These are phyloP conservation scores for Ictalurus punctatus DNA, from an alignment of 2,113 vertebrate species.

Conservation along the genomic window DNA sequence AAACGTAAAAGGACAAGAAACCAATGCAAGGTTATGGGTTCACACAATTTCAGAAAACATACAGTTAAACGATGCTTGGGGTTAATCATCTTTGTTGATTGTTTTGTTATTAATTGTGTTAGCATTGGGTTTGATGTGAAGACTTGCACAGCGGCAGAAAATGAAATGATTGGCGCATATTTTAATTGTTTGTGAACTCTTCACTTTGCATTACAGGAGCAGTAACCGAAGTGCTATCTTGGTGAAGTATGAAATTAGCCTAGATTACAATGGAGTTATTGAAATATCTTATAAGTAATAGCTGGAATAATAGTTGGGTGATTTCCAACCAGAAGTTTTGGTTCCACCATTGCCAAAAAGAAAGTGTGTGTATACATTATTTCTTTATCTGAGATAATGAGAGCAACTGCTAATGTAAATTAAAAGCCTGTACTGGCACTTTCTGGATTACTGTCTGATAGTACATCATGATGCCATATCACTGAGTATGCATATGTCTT, in stretches of 20 bases:
- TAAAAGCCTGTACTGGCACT: not conserved
- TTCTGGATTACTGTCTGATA: not conserved
- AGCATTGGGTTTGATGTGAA: not conserved
- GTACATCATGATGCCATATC: not conserved
- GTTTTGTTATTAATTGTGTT: not conserved
- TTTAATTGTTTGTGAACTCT: conserved; percentile 1
- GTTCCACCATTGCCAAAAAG: not conserved
- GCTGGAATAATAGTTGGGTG: not conserved
- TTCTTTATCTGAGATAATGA: not conserved
- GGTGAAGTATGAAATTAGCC: not conserved
- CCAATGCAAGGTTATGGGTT: not conserved
- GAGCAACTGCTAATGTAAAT: not conserved
- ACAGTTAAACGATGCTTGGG: not conserved
- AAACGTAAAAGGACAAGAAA: not conserved
- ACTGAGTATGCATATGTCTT: not conserved
- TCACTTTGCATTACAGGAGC: not conserved
- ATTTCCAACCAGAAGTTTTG: not conserved
- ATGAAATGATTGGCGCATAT: not conserved
- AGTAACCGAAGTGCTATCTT: not conserved
- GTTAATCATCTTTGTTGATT: not conserved
- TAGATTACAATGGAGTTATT: not conserved
- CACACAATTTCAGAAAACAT: not conserved
- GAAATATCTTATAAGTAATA: not conserved
- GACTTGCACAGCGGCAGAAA: not conserved
- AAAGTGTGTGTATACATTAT: not conserved